phyloP scores from a whole-genome alignment of 1,140 invertebrate genomes.

The Neoseiulus cucumeris region DNA sequence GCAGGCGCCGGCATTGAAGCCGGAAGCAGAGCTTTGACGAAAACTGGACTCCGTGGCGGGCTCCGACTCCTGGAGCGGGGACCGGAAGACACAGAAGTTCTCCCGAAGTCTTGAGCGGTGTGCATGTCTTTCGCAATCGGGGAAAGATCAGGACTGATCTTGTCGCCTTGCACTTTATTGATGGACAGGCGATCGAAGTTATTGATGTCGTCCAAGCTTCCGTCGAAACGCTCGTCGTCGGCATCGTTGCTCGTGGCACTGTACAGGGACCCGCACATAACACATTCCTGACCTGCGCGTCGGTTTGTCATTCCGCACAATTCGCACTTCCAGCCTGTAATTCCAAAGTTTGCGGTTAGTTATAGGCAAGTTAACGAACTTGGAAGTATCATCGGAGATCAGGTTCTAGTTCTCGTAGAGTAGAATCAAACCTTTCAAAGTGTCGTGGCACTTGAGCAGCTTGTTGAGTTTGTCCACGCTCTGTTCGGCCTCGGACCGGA shows the following conservation, averaged over 20 bases:
- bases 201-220: neutral
- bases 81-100: neutral
- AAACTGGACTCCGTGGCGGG: neutral
- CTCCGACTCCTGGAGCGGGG: neutral
- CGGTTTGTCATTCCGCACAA: neutral
- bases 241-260: neutral
- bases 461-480: conserved; percentile 9
- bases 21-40: neutral
- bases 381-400: neutral
- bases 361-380: neutral
- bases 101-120: neutral
- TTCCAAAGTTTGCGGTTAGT: no score
- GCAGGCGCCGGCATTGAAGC: neutral
- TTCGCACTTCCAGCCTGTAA: conserved; percentile 6
- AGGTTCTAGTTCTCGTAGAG: no score
- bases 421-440: neutral
- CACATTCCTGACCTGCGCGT: neutral
- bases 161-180: neutral
- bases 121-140: neutral
- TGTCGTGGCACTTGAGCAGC: conserved; percentile 4
- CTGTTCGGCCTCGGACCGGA: neutral
- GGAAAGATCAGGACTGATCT: neutral
- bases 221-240: neutral
- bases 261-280: neutral
- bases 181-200: neutral